A percentile compares a stretch with the other conserved stretches of the same genome.
phyloP scores from a whole-genome alignment of 2,888 invertebrate species.

The Lasioglossum vierecki region DNA sequence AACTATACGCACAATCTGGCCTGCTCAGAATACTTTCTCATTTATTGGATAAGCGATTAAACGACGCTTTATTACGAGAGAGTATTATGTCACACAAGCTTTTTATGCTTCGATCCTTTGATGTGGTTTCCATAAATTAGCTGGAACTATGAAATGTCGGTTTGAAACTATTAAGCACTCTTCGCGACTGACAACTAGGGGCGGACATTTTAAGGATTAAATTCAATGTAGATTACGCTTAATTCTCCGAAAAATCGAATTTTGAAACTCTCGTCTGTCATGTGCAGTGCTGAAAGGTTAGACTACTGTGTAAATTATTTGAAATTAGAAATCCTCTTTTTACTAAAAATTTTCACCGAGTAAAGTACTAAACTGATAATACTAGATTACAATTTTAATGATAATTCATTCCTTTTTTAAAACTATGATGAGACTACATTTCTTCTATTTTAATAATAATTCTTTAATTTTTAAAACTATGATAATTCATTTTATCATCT shows the following conservation, averaged over 20 bases:
- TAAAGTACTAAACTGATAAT: too few species aligned
- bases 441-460: not conserved
- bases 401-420: too few species aligned
- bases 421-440: not conserved
- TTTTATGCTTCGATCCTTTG: conserved; percentile 47
- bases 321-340: not conserved
- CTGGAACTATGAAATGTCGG: conserved; percentile 14
- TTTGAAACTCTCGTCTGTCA: not conserved
- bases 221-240: not conserved
- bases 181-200: conserved; percentile 6
- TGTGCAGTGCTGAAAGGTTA: not conserved
- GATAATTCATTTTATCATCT: not conserved
- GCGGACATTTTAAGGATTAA: conserved; percentile 3
- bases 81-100: conserved; percentile 40
- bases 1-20: not conserved
- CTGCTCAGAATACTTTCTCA: conserved; percentile 41
- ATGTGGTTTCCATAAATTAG: conserved; percentile 51
- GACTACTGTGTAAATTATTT: not conserved
- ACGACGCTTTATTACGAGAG: conserved; percentile 40
- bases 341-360: too few species aligned
- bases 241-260: not conserved
- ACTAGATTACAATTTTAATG: too few species aligned
- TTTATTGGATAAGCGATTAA: conserved; percentile 59
- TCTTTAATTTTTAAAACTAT: not conserved
- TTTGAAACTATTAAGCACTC: conserved; percentile 25